phyloP scores from a whole-genome alignment of 2,888 invertebrate genomes.

The Muschampia plurimacula region DNA sequence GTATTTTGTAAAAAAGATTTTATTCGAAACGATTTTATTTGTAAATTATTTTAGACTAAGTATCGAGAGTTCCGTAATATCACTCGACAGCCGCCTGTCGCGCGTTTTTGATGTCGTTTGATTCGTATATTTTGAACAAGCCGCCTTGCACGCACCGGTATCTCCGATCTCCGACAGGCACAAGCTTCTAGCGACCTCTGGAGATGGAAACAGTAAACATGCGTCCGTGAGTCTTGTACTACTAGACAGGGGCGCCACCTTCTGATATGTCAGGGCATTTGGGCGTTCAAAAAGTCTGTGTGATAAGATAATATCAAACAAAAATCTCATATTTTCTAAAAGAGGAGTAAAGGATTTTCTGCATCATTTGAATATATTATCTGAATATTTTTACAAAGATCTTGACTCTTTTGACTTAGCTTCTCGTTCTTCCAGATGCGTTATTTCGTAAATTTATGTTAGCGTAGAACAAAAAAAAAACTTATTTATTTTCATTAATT shows the following conservation, averaged over 20 bases:
- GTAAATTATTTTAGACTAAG: background rate
- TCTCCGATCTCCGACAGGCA: conserved; percentile 42
- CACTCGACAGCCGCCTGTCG: conserved; percentile 62
- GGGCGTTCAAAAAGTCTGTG: background rate
- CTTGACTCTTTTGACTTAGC: too few relatives aligned
- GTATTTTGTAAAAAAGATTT: conserved; percentile 13
- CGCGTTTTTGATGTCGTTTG: conserved; percentile 79
- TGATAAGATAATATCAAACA: too few relatives aligned
- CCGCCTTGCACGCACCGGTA: conserved; percentile 58
- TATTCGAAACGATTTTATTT: background rate
- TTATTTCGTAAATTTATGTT: too few relatives aligned
- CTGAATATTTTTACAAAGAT: too few relatives aligned
- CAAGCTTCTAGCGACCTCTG: conserved; percentile 57
- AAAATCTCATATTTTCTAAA: too few relatives aligned
- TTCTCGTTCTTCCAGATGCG: too few relatives aligned
- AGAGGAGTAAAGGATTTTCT: too few relatives aligned
- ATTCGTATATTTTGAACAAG: conserved; percentile 74
- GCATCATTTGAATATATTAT: too few relatives aligned
- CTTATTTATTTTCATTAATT: too few relatives aligned
- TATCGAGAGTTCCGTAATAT: conserved; percentile 18
- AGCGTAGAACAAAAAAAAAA: too few relatives aligned
- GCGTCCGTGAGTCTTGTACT: background rate
- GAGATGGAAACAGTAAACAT: background rate
- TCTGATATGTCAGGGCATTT: background rate
- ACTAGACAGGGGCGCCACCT: background rate